Evolutionary conservation across 2,888 invertebrate genomes (phyloP).

Genomic region (Agrilus biguttatus): DNA sequence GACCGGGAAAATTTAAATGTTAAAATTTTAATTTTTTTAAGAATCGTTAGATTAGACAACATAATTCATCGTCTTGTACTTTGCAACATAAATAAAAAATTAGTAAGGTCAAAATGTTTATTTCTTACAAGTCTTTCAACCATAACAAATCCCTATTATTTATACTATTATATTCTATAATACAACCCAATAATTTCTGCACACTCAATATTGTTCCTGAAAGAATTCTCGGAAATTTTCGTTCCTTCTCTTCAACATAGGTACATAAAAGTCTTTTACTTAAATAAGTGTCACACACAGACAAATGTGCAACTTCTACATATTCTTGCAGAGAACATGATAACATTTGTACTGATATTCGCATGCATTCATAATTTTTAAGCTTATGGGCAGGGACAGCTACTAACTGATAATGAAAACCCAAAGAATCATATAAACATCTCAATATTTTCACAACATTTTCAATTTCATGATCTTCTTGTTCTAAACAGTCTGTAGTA

Average conservation of each 20-base stretch:
- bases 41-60: no score
- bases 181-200: constrained; percentile 58
- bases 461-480: constrained; percentile 41
- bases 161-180: constrained; percentile 48
- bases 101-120: no score
- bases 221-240: constrained; percentile 50
- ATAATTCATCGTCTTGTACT: no score
- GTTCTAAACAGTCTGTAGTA: constrained; percentile 31
- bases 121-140: no score
- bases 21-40: no score
- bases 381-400: constrained; percentile 47
- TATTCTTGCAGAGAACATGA: constrained; percentile 47
- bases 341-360: constrained; percentile 59
- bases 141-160: constrained; percentile 11
- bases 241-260: constrained; percentile 42
- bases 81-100: no score
- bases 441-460: constrained; percentile 36
- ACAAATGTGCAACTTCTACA: constrained; percentile 60
- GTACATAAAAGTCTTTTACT: constrained; percentile 64
- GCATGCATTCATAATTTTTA: constrained; percentile 48
- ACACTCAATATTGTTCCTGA: constrained; percentile 60
- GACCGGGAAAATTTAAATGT: no score
- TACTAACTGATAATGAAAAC: constrained; percentile 51
- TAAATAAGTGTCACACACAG: constrained; percentile 56
- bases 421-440: constrained; percentile 47